Base-by-base conservation (phyloP, 2,113 vertebrate genomes). In the Probosciger aterrimus region DNA sequence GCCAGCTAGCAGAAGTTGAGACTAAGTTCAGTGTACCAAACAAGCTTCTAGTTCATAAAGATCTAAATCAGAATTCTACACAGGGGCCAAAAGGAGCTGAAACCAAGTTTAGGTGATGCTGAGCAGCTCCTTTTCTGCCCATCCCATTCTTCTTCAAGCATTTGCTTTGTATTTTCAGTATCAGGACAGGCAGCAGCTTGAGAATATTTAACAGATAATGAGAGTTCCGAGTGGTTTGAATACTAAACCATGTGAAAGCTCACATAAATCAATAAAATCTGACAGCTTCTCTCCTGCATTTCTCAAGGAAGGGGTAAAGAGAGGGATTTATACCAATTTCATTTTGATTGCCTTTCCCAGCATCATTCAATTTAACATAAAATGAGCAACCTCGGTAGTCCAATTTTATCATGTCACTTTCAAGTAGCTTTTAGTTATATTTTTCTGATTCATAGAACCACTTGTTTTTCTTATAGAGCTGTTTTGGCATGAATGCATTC, bases 141-240 rank as follows among this genome's bases (percentile, higher is more conserved):
- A 55, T 74, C 11, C 71, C 5, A 1, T 46, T 90, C 49, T 52
- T 30, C 59, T 95, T 93, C 44, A 73, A 93, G 59, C 68, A 49
- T 22, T 92, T 85, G 17, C 55, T 92, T 75, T 68, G 41, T 76
- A 14, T 85, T 86, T 91, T 77, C 82, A 74, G 19, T 74, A 67
- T 86, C 93, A 70, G 20, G 79, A 93, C 76, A 86, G 59, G 14
- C 55, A 86, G 71, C 63, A 82, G 71, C 74, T 94, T 60, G 52
- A 93, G 41, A 90, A 88, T 27, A 75, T 75, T 94, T 90, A 92
- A 78, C n/a, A 86, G 73, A 96, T 86, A 95, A 95, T 82, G 39
- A 97, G 41, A 85, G 17, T 75, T 90, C 33, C 7, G 25, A 96
- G 64, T 52, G 52, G 73, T 59, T 35, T 88, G 85, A 95, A 93